phyloP scores from a whole-genome alignment of 1,140 invertebrate species.

The Tetramorium simillimum region DNA sequence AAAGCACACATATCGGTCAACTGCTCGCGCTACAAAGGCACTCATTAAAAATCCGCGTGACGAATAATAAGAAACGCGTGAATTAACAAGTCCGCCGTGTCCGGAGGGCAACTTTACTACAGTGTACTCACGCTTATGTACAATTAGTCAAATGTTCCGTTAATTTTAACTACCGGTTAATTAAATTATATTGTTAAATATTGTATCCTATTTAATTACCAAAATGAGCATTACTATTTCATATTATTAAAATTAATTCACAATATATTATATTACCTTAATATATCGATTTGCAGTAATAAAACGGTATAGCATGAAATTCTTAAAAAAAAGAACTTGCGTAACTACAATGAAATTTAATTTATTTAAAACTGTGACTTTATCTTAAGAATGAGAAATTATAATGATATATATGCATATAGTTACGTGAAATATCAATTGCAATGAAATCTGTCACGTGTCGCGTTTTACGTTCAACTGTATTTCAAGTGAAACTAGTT shows the following conservation, averaged over 20 bases:
- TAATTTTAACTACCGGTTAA: constrained; percentile 7
- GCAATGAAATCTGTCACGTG: not conserved
- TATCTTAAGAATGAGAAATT: not conserved
- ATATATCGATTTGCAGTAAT: not conserved
- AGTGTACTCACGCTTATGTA: not conserved
- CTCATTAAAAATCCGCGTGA: constrained; percentile 20
- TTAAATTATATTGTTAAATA: constrained; percentile 36
- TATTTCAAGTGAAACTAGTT: not conserved
- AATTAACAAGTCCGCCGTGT: not conserved
- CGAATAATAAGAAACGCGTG: constrained; percentile 25
- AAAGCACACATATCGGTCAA: constrained; percentile 24
- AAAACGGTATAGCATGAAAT: not conserved
- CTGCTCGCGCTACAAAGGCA: not conserved
- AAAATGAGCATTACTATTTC: constrained; percentile 21
- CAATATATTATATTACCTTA: not conserved
- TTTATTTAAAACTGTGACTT: not conserved
- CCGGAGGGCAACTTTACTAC: not conserved
- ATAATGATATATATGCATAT: not conserved
- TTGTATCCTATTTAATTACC: not conserved
- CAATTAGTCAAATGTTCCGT: not conserved
- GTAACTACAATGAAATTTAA: not conserved
- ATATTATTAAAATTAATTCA: not conserved
- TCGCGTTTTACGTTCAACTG: not conserved
- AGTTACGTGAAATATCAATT: not conserved
- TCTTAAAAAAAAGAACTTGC: not conserved